Evolutionary conservation across 2,113 vertebrate genomes (phyloP).

Genomic region (Candoia aspera): DNA sequence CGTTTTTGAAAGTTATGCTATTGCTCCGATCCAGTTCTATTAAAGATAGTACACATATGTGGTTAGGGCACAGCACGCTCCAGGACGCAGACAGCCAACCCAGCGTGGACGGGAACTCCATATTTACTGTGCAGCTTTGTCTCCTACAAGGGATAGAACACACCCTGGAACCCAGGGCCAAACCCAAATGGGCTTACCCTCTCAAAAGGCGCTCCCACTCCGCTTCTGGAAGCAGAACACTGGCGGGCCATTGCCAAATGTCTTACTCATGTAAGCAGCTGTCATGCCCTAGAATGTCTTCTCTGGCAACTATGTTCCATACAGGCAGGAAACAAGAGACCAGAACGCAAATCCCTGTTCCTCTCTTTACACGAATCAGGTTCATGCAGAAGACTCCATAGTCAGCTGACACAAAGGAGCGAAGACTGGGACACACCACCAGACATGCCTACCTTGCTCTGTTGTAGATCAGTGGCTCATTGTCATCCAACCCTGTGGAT

Average conservation of each 20-base stretch:
- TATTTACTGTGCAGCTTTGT: too few species aligned
- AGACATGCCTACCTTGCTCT: constrained; percentile 88
- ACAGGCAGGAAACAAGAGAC: background rate
- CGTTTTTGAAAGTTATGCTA: background rate
- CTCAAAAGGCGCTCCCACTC: too few species aligned
- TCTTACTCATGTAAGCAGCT: background rate
- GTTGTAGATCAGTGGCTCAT: constrained; percentile 94
- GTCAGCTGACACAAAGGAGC: background rate
- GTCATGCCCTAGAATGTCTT: background rate
- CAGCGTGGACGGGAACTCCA: too few species aligned
- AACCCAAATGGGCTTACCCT: too few species aligned
- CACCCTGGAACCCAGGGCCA: too few species aligned
- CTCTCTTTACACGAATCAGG: background rate
- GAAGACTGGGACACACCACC: background rate
- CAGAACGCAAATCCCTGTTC: background rate
- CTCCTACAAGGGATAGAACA: too few species aligned
- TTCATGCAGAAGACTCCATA: background rate
- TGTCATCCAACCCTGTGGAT: constrained; percentile 89
- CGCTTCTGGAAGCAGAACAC: too few species aligned
- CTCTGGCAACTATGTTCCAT: background rate
- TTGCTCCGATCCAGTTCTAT: background rate
- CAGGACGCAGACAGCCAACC: too few species aligned
- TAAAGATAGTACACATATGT: too few species aligned
- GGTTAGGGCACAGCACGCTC: too few species aligned
- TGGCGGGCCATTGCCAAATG: background rate